Evolutionary conservation across 2,797 vertebrate species (phyloP).

Genomic region (Petrocephalus sullivani): DNA sequence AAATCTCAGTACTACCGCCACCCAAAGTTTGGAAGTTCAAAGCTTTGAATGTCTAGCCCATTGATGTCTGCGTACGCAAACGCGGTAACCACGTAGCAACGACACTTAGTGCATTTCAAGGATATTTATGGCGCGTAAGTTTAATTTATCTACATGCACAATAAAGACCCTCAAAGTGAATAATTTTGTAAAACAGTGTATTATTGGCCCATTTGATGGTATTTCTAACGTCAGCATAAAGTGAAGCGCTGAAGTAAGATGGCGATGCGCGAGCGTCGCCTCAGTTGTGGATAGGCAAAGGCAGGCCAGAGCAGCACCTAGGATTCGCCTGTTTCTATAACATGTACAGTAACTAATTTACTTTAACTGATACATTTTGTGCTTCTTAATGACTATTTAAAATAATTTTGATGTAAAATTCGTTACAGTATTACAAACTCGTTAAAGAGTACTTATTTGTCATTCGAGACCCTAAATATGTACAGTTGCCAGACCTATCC

Average conservation of each 20-base stretch:
- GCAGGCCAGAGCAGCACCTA: constrained; percentile 47
- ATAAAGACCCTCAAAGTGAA: neutral
- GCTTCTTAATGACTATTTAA: constrained; percentile 78
- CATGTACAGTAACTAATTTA: constrained; percentile 62
- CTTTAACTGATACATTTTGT: constrained; percentile 51
- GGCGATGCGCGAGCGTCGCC: neutral
- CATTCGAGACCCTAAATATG: constrained; percentile 83
- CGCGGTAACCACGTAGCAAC: neutral
- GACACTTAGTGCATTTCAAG: neutral
- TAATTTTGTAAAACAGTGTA: neutral
- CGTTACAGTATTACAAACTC: constrained; percentile 58
- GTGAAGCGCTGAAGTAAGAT: neutral
- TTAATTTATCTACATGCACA: neutral
- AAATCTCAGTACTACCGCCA: constrained; percentile 39
- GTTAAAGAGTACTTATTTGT: constrained; percentile 81
- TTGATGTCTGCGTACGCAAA: constrained; percentile 42
- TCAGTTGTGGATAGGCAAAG: constrained; percentile 12
- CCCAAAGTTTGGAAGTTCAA: constrained; percentile 26
- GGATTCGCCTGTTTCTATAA: constrained; percentile 54
- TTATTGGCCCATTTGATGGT: constrained; percentile 30
- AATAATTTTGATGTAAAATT: constrained; percentile 73
- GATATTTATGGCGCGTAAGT: neutral
- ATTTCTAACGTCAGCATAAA: constrained; percentile 15
- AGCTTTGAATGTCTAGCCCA: constrained; percentile 47
- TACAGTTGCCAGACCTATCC: constrained; percentile 63